Base-by-base conservation (phyloP, 2,113 vertebrate genomes). In the Setophaga petechia region DNA sequence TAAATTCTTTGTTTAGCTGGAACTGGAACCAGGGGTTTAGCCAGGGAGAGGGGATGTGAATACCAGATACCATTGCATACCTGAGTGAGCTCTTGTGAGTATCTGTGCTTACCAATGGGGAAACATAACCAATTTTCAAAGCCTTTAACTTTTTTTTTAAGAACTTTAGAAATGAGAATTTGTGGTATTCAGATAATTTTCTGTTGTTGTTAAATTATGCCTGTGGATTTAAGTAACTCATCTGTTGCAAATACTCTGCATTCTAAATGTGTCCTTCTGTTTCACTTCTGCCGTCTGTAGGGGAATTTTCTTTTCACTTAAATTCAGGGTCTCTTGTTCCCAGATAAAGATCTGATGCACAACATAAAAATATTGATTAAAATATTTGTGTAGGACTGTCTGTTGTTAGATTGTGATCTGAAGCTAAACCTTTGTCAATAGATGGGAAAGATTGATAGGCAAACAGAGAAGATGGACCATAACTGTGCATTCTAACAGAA, bases 331-430 rank as follows among this genome's bases (percentile, higher is more conserved):
- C 10, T 61, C 5, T 8, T 87, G 39, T 80, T 90, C 43, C 37
- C 69, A 79, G 74, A 71, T 68, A 83, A 57, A 95, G 37, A 90
- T 82, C 67, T 73, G 54, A 44, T 75, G 30, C 54, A 58, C 74
- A 91, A 49, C 75, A 58, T 62, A 47, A 89, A 91, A 94, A 76
- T 82, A 87, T 75, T 52, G 59, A 86, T 85, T 82, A 52, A 89
- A 90, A 83, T 96, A 83, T 63, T 94, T 91, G 44, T 69, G 21
- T 94, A 41, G 28, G 49, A 49, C 83, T 84, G 27, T 61, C 30
- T 93, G 59, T 24, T 87, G 35, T 72, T 73, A 87, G 71, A 69
- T 65, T 80, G 37, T 85, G 44, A 95, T 92, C 90, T 90, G 57
- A 86, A 68, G 51, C 35, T 80, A 80, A 86, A 77, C 20, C 18